Evolutionary conservation across 2,797 vertebrate species (phyloP), one percentile per base, ranked within the genome.

Genomic region (Hephaestus fuliginosus): DNA sequence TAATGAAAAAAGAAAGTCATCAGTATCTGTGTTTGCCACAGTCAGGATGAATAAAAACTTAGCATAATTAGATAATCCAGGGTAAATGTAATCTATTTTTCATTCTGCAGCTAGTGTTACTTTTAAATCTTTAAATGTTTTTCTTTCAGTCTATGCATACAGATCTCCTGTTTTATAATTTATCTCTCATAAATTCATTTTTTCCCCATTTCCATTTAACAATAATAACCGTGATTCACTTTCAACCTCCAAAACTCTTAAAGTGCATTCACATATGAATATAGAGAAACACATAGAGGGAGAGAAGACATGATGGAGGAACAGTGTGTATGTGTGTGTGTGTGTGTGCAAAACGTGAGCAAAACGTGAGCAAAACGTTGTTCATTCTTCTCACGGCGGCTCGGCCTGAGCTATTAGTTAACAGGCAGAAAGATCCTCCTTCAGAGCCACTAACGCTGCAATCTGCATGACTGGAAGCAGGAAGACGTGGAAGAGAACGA

Each of bases 301-400:
- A 1, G 5, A 20, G 41, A 56, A 66, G 13, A 18, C 3, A 8
- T 15, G 2, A 65, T 13, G 18, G 33, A 57, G 46, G 25, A 7
- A 46, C 20, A 18, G n/a, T 18, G 18, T 46, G 49, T 43, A 20
- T 70, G 49, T 33, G 30, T 33, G 30, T 33, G 30, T 33, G 30
- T 33, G 30, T 33, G 2, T 33, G 1, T 33, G 1, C 25, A 25
- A 1, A 14, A 41, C 36, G 5, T 25, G 60, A 74, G 71, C 61
- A 83, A 1, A 14, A 41, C 36, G 5, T 25, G 60, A 74, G 71
- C 56, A 83, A 70, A 85, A 43, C 0, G 10, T 30, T 58, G 75
- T 70, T 84, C 33, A 53, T 80, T 68, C 48, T 52, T 46, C 51
- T 74, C 80, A 71, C 18, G 14, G 55, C 14, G 36, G 10, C 75